A percentile compares a stretch with the other conserved stretches of the same genome.
phyloP scores from a whole-genome alignment of 2,888 invertebrate genomes.

The Orthosia incerta region DNA sequence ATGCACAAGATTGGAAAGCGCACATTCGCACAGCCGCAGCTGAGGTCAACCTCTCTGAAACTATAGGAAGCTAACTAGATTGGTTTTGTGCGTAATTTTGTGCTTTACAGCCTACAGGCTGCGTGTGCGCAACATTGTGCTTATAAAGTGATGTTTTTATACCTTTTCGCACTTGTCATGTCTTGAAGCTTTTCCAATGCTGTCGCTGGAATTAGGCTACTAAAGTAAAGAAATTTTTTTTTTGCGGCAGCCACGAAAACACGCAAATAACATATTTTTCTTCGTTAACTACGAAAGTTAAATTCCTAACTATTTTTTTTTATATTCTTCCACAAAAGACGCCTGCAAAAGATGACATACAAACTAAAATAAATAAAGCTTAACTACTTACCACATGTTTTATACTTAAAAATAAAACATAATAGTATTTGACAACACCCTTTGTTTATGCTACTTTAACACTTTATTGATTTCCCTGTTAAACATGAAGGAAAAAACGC shows the following conservation, averaged over 20 bases:
- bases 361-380: not conserved
- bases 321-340: not conserved
- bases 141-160: not conserved
- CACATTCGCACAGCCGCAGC: constrained; percentile 35
- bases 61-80: constrained; percentile 46
- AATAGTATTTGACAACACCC: not conserved
- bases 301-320: no score
- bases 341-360: not conserved
- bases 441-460: not conserved
- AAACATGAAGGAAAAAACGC: no score
- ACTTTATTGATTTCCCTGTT: not conserved
- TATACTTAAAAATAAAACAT: not conserved
- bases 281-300: not conserved
- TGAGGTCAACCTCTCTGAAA: constrained; percentile 47
- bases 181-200: not conserved
- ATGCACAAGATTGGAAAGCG: constrained; percentile 46
- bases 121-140: constrained; percentile 8
- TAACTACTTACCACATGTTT: not conserved
- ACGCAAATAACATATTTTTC: not conserved
- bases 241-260: no score
- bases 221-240: no score
- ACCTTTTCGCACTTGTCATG: not conserved
- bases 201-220: not conserved
- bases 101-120: not conserved
- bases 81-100: not conserved